A percentile compares a stretch with the other conserved stretches of the same genome.
These are phyloP conservation scores for Sarcophaga variegata DNA, from an alignment of 2,888 invertebrate species.

Conservation along the genomic window DNA sequence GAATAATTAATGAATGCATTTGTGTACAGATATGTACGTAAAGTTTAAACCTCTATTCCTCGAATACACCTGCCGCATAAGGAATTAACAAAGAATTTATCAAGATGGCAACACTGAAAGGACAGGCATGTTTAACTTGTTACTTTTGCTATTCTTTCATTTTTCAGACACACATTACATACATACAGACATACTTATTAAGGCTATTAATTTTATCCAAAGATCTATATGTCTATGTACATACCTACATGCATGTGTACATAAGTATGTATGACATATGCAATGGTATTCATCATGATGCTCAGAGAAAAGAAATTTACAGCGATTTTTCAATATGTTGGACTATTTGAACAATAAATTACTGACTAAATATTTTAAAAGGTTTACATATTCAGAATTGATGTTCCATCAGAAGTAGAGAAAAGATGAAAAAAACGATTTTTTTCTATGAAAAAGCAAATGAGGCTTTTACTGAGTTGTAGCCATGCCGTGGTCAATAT, in stretches of 20 bases:
- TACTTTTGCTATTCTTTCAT: constrained; percentile 24
- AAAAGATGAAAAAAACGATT: no score
- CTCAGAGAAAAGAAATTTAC: background rate
- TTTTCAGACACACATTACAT: constrained; percentile 3
- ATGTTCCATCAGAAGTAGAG: no score
- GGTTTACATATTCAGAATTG: background rate
- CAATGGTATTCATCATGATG: background rate
- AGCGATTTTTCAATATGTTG: constrained; percentile 28
- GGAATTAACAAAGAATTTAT: background rate
- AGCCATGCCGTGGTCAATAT: no score
- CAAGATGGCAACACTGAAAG: background rate
- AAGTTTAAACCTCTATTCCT: no score
- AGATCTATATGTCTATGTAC: background rate
- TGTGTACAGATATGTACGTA: no score
- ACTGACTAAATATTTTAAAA: constrained; percentile 29
- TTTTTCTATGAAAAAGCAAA: no score
- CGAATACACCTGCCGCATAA: no score
- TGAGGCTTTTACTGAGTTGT: no score
- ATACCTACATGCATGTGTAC: background rate
- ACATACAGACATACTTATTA: background rate
- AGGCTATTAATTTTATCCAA: constrained; percentile 1
- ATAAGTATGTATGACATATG: no score
- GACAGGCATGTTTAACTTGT: constrained; percentile 21
- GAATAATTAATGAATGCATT: no score
- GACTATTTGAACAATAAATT: constrained; percentile 44